Base-by-base conservation (phyloP, 2,113 vertebrate genomes). In the Heptranchias perlo region DNA sequence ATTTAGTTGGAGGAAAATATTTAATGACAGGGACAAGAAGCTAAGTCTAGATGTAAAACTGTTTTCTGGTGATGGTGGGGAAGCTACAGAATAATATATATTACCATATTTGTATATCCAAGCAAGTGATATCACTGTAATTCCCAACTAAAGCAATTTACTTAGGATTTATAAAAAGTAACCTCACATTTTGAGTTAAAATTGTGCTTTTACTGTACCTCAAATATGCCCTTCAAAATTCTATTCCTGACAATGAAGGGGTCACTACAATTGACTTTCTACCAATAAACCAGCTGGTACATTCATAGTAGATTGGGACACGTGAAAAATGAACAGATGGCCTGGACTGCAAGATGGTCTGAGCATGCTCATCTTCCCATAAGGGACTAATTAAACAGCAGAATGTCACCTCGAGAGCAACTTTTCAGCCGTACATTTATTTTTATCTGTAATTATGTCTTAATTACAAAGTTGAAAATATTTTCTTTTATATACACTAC, bases 311-410 rank as follows among this genome's bases (percentile, higher is more conserved):
- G 96, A 6, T 96, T 64, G 94, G 65, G 25, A 69, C 11, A 73
- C 2, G 23, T 69, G 94, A 28, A 96, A 6, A 96, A 1, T 23
- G 18, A 96, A 86, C 49, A 96, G 61, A 96, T 8, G 61, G 44
- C 67, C 96, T 96, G 96, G 84, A 94, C 49, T 96, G 95, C 49
- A 82, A 44, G 1, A 25, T 23, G 4, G 58, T 69, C 47, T 76
- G 13, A 87, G 91, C 4, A 52, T 0, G 0, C 6, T 95, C 0
- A 96, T 96, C 69, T 94, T 96, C 96, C 96, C 35, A 62, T 67
- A 96, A 49, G n/a, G 96, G 67, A 96, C 0, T n/a, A 28, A 96
- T 95, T 96, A 87, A 94, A 96, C 96, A 69, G 65, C 94, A 95
- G 64, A 95, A 69, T 95, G 94, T 95, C 94, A 95, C 94, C 94